These are phyloP conservation scores for Muscicapa adusta DNA, from an alignment of 2,113 vertebrate genomes.

Conservation along the genomic window DNA sequence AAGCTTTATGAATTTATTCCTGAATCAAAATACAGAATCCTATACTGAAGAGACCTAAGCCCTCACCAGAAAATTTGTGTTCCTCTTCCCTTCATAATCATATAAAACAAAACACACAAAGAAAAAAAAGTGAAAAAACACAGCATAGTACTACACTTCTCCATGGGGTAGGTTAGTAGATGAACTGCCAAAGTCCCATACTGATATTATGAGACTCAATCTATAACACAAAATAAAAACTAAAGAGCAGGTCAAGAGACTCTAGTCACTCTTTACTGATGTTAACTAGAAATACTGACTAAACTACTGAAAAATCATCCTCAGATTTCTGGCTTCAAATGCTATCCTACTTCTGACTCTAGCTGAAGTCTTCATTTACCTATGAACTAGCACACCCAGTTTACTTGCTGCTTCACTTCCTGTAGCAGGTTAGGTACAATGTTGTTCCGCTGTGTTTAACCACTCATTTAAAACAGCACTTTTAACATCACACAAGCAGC, in stretches of 20 bases:
- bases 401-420: background rate
- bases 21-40: background rate
- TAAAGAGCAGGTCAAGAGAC: background rate
- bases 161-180: background rate
- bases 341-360: background rate
- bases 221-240: background rate
- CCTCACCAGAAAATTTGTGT: background rate
- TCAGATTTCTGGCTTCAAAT: background rate
- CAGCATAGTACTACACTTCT: fast-evolving
- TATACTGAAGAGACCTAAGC: background rate
- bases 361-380: background rate
- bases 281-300: background rate
- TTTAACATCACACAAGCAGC: background rate
- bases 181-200: background rate
- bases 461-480: background rate
- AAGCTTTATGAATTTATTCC: background rate
- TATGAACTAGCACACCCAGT: background rate
- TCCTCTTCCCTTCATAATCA: background rate
- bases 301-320: background rate
- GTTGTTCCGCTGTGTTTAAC: background rate
- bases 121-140: background rate
- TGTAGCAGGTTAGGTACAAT: background rate
- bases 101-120: background rate
- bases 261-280: background rate
- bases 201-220: background rate